Percentiles rank a stretch among this genome's conserved stretches.
phyloP scores from a whole-genome alignment of 1,140 invertebrate genomes.

The Elymnias hypermnestra region DNA sequence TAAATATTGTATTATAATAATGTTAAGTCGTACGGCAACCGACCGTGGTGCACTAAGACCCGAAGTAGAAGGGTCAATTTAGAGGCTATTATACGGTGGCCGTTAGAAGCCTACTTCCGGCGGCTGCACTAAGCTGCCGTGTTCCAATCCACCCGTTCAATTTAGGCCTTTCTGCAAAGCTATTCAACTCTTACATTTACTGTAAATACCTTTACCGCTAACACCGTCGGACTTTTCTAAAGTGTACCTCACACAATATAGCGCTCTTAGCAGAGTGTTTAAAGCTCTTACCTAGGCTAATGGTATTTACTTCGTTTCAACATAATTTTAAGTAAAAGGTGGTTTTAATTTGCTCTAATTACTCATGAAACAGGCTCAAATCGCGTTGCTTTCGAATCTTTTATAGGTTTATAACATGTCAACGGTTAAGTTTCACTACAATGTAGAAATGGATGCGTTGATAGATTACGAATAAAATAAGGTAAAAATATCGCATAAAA shows the following conservation, averaged over 20 bases:
- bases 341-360: not conserved
- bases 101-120: conserved; percentile 71
- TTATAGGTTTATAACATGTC: too few relatives aligned
- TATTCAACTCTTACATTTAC: conserved; percentile 50
- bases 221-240: conserved; percentile 19
- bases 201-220: conserved; percentile 46
- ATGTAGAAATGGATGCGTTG: too few relatives aligned
- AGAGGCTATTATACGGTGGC: conserved; percentile 69
- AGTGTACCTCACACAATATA: conserved; percentile 17
- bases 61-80: conserved; percentile 69
- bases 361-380: not conserved
- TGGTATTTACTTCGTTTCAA: conserved; percentile 6
- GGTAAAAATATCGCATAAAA: too few relatives aligned
- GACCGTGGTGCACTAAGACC: conserved; percentile 27
- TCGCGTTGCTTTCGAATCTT: too few relatives aligned
- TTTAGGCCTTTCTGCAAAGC: conserved; percentile 65
- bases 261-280: conserved; percentile 4
- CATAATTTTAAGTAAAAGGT: not conserved
- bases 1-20: conserved; percentile 33
- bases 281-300: conserved; percentile 5
- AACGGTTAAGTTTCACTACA: too few relatives aligned
- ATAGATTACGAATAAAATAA: too few relatives aligned
- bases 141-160: conserved; percentile 64
- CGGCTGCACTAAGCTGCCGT: conserved; percentile 68
- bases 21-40: conserved; percentile 38